These are phyloP conservation scores for Synanceia verrucosa DNA, from an alignment of 2,797 vertebrate genomes.

Conservation along the genomic window DNA sequence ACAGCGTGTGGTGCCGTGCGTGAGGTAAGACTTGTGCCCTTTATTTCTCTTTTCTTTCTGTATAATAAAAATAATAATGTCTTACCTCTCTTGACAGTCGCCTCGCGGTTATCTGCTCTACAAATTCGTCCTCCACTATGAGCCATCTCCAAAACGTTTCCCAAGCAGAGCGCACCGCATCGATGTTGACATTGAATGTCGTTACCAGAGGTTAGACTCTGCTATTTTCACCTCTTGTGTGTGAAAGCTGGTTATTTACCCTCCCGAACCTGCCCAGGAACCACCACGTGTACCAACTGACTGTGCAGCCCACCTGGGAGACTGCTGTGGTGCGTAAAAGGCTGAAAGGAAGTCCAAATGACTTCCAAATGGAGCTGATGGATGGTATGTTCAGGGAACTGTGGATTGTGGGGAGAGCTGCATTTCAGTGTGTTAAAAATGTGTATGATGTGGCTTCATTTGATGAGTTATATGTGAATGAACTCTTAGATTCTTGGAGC, in stretches of 20 bases:
- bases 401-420: not conserved
- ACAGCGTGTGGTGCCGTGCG: conserved; percentile 65
- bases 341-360: conserved; percentile 49
- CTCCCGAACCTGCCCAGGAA: conserved; percentile 50
- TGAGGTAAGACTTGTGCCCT: conserved; percentile 54
- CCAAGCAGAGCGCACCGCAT: conserved; percentile 35
- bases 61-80: not conserved
- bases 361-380: conserved; percentile 76
- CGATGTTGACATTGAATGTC: conserved; percentile 73
- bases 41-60: not conserved
- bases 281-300: conserved; percentile 71
- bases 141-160: conserved; percentile 51
- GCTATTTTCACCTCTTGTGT: not conserved
- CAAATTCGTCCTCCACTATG: conserved; percentile 72
- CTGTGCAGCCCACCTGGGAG: conserved; percentile 74
- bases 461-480: not conserved
- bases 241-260: not conserved
- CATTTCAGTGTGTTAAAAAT: not conserved
- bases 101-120: conserved; percentile 62
- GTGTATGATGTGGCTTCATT: not conserved
- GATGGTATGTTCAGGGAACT: conserved; percentile 63
- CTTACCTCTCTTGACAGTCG: conserved; percentile 43
- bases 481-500: conserved; percentile 70
- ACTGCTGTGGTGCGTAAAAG: conserved; percentile 58
- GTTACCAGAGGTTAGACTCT: conserved; percentile 70